Evolutionary conservation across 2,113 vertebrate species (phyloP), one percentile per base, ranked within the genome.

Genomic region (Syngnathus floridae): DNA sequence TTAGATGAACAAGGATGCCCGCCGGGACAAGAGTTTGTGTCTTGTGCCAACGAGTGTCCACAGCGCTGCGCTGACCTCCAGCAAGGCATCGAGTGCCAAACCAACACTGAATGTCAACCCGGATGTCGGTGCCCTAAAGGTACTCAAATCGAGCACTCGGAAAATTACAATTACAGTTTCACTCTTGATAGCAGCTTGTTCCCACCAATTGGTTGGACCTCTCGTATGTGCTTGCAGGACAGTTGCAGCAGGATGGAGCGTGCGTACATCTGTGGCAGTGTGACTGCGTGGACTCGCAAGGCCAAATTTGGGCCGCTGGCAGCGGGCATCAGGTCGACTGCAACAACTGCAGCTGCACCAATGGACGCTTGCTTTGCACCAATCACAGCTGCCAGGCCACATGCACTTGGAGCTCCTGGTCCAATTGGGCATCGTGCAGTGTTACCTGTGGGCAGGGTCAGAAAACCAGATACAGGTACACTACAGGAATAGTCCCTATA

Each of bases 361-460:
- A 86, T 0, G 94, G 93, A 4, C 76, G n/a, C 43, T 88, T 96
- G 0, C 58, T 75, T 62, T 97, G 95, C 88, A 89, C 83, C 37
- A 77, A 88, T 48, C 68, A 68, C 67, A 88, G 77, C 81, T 95
- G 93, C 66, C 71, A 86, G 1, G 16, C 61, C 6, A 1, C 52
- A 62, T 97, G 95, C 12, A 21, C 38, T 0, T 96, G 94, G 94
- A 94, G 95, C 72, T 88, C 69, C 56, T 96, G 95, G 94, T 94
- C 93, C n/a, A 82, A 82, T 37, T 96, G 94, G 94, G 90, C 92
- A 0, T 66, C 74, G 5, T 95, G 95, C 82, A 95, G 94, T 14
- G 66, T 71, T 45, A 91, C 92, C 8, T 96, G 95, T 58, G 92
- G 90, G 13, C 76, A 35, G 0, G 88, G 90, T 48, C 88, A 75